Evolutionary conservation across 2,797 vertebrate genomes (phyloP), one percentile per base, ranked within the genome.

Genomic region (Poeciliopsis turneri): DNA sequence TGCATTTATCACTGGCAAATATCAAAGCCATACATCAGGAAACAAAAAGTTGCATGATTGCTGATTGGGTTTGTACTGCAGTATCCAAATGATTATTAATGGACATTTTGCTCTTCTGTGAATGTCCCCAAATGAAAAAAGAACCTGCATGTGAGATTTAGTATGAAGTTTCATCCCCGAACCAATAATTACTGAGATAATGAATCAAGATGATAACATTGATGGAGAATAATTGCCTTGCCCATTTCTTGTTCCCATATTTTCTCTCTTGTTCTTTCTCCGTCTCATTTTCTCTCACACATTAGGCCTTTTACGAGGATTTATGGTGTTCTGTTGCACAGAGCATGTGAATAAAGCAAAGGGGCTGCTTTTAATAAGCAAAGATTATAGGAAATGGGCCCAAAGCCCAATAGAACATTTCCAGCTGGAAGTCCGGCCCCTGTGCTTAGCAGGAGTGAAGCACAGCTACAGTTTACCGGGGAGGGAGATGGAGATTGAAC

Each of bases 351-450:
- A 93, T 93, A 90, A 92, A 92, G 85, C 87, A 88, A 84, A 88
- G 82, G 87, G 92, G 84, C 92, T 93, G 92, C 85, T 91, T 94
- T 94, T 94, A 94, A 94, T 94, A 93, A 93, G 91, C 89, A 93
- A 89, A 92, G 92, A 94, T 93, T 93, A 94, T 92, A 95, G 92
- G 86, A 94, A 93, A 95, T 92, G 91, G 93, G 93, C 92, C 88
- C 78, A 86, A 89, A 94, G 93, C 93, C 92, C 91, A 93, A 94
- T 93, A 93, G 94, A 94, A 94, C 92, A 95, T 94, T 94, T 95
- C 92, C 94, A 94, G 92, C 92, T 94, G 93, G 92, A 94, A 93
- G 92, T 94, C 84, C 87, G 80, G 85, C 88, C 88, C 80, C 81
- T 81, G 84, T 78, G 84, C 86, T 86, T 82, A 84, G 85, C 81